Evolutionary conservation across 2,797 vertebrate species (phyloP).

Genomic region (Sphaeramia orbicularis): DNA sequence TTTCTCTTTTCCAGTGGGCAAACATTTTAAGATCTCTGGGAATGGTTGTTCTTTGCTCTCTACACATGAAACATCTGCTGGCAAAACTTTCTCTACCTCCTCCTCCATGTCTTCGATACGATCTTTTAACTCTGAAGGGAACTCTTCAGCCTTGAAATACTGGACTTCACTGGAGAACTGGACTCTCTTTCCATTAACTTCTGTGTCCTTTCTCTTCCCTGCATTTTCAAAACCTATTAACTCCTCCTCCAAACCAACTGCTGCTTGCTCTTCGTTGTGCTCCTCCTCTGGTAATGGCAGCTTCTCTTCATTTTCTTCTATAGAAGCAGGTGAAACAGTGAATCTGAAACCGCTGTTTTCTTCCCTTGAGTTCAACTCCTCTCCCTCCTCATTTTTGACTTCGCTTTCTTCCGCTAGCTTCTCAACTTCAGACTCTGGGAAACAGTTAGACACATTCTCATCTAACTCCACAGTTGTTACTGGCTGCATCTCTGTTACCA

Average conservation of each 20-base stretch:
- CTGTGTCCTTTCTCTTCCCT: constrained; percentile 3
- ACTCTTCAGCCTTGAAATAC: constrained; percentile 39
- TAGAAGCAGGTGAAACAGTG: constrained; percentile 25
- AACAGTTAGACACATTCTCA: constrained; percentile 46
- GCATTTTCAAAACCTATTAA: background rate
- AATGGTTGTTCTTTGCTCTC: background rate
- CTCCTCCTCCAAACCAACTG: background rate
- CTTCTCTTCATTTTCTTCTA: constrained; percentile 15
- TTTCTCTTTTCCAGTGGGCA: constrained; percentile 44
- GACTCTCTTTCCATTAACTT: constrained; percentile 47
- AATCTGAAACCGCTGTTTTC: constrained; percentile 28
- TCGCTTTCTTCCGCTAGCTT: constrained; percentile 36
- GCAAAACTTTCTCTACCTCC: constrained; percentile 19
- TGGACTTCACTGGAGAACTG: constrained; percentile 54
- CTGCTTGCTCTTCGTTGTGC: background rate
- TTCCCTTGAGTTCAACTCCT: constrained; percentile 18
- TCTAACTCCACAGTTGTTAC: constrained; percentile 9
- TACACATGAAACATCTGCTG: background rate
- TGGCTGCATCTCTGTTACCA: constrained; percentile 25
- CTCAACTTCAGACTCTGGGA: constrained; percentile 34
- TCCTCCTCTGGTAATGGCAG: background rate
- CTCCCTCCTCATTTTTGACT: constrained; percentile 5
- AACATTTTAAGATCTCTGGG: background rate
- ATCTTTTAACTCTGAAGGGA: constrained; percentile 21
- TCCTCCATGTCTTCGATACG: constrained; percentile 29